Conservation (phyloP, 1,140 invertebrate species). For the Probaryconus sp. region DNA sequence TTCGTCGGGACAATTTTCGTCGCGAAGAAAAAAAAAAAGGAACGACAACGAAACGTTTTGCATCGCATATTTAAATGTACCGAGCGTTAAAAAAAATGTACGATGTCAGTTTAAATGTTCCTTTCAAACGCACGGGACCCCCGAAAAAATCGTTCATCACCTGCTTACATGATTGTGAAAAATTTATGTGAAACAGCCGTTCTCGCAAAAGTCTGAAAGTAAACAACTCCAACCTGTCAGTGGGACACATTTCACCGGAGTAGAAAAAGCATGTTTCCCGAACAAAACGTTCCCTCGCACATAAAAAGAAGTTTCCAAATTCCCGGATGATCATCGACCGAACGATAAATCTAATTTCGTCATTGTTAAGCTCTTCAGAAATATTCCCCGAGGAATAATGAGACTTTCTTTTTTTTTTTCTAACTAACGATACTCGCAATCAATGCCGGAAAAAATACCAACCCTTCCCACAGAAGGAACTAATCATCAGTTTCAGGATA, state of each 20-base stretch:
- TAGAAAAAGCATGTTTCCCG: slow-evolving; percentile 23
- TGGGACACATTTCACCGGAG: slow-evolving; percentile 11
- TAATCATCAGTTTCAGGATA: slow-evolving; percentile 18
- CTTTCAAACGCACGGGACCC: slow-evolving; percentile 40
- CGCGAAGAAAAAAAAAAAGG: no score
- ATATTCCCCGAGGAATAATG: not conserved
- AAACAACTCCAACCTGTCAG: slow-evolving; percentile 30
- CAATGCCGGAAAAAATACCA: not conserved
- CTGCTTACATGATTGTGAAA: slow-evolving; percentile 45
- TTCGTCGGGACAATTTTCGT: no score
- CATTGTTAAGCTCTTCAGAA: slow-evolving; percentile 5
- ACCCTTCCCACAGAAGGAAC: not conserved
- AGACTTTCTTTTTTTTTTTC: not conserved
- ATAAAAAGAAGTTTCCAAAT: slow-evolving; percentile 1
- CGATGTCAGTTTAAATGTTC: slow-evolving; percentile 34
- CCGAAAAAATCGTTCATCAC: slow-evolving; percentile 39
- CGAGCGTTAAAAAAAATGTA: slow-evolving; percentile 17
- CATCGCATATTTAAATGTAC: no score
- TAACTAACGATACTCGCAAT: not conserved
- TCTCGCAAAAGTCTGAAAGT: slow-evolving; percentile 30
- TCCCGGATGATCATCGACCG: not conserved
- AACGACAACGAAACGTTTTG: no score
- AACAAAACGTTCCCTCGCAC: slow-evolving; percentile 5
- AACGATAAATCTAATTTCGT: slow-evolving; percentile 33
- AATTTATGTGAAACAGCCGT: slow-evolving; percentile 54